Evolutionary conservation across 2,888 invertebrate species (phyloP).

Genomic region (Limnephilus rhombicus): DNA sequence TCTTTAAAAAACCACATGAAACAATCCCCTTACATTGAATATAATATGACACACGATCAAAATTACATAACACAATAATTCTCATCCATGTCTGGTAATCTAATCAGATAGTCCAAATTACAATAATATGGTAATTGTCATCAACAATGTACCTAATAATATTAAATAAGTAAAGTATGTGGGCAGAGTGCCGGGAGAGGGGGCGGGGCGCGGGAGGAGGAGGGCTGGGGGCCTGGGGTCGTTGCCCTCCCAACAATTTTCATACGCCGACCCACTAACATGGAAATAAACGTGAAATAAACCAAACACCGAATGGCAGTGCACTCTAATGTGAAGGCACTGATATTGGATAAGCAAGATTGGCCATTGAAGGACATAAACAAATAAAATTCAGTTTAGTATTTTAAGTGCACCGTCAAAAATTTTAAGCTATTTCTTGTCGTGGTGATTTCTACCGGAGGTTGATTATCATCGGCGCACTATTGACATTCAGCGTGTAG

Average conservation of each 20-base stretch:
- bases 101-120: slow-evolving; percentile 29
- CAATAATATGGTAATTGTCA: background rate
- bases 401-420: background rate
- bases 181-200: background rate
- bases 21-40: background rate
- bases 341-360: background rate
- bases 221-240: slow-evolving; percentile 12
- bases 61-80: background rate
- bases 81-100: background rate
- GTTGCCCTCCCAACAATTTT: slow-evolving; percentile 41
- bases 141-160: slow-evolving; percentile 16
- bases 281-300: slow-evolving; percentile 27
- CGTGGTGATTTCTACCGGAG: no score
- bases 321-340: background rate
- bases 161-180: slow-evolving; percentile 1
- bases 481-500: no score
- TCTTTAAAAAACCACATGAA: background rate
- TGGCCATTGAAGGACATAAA: background rate
- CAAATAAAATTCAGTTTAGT: background rate
- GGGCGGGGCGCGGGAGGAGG: background rate
- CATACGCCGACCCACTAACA: slow-evolving; percentile 52
- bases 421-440: no score
- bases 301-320: background rate
- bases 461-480: no score
- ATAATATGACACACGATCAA: background rate